Percentiles rank a stretch among this genome's conserved stretches.
Evolutionary conservation across 2,113 vertebrate genomes (phyloP).

Genomic region (Myrmophylax atrothorax): DNA sequence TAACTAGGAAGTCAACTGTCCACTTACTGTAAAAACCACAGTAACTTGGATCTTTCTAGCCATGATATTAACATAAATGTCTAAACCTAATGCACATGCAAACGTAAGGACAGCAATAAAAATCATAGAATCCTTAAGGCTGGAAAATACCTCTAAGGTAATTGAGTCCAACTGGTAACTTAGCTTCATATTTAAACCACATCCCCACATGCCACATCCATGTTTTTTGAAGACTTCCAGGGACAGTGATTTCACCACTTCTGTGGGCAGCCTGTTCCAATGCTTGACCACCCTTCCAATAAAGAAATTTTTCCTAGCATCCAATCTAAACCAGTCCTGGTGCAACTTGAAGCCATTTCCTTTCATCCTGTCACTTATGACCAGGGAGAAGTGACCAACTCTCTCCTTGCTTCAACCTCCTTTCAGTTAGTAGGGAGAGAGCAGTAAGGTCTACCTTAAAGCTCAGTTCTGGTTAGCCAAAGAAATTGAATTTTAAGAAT

Average conservation of each 20-base stretch:
- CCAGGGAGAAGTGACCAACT: neutral
- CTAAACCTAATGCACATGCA: neutral
- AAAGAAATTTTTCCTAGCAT: neutral
- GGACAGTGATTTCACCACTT: rapidly evolving
- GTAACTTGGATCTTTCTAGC: neutral
- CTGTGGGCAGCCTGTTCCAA: neutral
- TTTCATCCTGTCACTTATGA: neutral
- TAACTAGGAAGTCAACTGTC: neutral
- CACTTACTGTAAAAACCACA: neutral
- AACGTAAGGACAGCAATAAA: neutral
- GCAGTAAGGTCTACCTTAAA: neutral
- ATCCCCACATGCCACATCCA: neutral
- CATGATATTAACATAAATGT: rapidly evolving
- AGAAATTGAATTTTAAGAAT: neutral
- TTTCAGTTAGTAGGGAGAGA: neutral
- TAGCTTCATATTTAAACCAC: neutral
- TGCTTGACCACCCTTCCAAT: neutral
- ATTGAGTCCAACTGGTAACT: neutral
- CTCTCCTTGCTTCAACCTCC: neutral
- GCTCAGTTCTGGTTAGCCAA: neutral
- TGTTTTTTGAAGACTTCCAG: neutral
- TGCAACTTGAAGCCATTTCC: neutral
- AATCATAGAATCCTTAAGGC: neutral
- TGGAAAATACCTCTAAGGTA: neutral
- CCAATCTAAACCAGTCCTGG: neutral